Conservation (phyloP, 1,140 invertebrate species). For the Chrysopa pallens region DNA sequence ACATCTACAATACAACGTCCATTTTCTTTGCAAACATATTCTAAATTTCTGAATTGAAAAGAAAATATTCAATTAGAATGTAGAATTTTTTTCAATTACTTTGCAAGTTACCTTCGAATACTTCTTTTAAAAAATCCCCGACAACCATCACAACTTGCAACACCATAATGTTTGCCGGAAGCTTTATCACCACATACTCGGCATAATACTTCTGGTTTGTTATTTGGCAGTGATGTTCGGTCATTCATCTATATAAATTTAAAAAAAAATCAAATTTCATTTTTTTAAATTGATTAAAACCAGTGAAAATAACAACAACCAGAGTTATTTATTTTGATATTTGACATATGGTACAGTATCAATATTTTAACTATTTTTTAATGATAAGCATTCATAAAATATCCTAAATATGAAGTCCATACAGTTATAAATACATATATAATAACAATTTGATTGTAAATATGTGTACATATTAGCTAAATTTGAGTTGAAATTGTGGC, state of each 20-base stretch:
- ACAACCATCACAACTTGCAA: slow-evolving; percentile 79
- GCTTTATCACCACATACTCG: slow-evolving; percentile 82
- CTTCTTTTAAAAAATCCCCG: slow-evolving; percentile 84
- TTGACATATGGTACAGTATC: too few relatives aligned
- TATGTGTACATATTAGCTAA: too few relatives aligned
- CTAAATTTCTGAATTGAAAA: slow-evolving; percentile 47
- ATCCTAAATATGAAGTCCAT: too few relatives aligned
- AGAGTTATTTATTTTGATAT: too few relatives aligned
- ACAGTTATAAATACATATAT: too few relatives aligned
- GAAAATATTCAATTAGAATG: background rate
- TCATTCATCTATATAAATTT: background rate
- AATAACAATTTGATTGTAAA: too few relatives aligned
- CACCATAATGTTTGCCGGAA: slow-evolving; percentile 83
- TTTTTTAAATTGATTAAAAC: too few relatives aligned
- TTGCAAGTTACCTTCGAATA: slow-evolving; percentile 45
- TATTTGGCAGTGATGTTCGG: slow-evolving; percentile 16
- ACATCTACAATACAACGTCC: slow-evolving; percentile 81
- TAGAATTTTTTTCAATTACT: background rate
- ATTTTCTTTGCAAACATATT: slow-evolving; percentile 86
- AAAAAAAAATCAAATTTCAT: too few relatives aligned
- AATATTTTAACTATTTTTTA: too few relatives aligned
- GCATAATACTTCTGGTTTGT: slow-evolving; percentile 27
- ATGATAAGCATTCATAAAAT: too few relatives aligned
- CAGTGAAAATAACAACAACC: too few relatives aligned
- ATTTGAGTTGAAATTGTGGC: too few relatives aligned